phyloP scores from a whole-genome alignment of 2,888 invertebrate species.

The Pecten maximus region DNA sequence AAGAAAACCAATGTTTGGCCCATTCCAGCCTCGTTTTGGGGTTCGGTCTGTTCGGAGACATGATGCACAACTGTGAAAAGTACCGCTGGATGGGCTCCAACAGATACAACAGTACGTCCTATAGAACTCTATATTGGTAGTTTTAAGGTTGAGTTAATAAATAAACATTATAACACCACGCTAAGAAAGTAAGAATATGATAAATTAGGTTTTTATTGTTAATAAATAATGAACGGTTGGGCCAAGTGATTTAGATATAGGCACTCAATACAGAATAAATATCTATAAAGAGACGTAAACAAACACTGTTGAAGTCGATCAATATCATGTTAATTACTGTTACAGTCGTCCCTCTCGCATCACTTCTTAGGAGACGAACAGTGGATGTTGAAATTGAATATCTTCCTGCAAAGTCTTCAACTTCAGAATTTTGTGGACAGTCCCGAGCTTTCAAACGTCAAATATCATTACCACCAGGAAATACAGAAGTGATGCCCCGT shows the following conservation, averaged over 20 bases:
- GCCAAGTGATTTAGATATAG: background rate
- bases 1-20: slow-evolving; percentile 65
- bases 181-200: too few relatives aligned
- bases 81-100: slow-evolving; percentile 74
- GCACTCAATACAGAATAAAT: background rate
- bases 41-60: slow-evolving; percentile 75
- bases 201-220: too few relatives aligned
- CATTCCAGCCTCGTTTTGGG: slow-evolving; percentile 71
- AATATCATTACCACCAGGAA: slow-evolving; percentile 58
- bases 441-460: slow-evolving; percentile 56
- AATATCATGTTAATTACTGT: slow-evolving; percentile 27
- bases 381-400: slow-evolving; percentile 71
- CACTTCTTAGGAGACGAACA: slow-evolving; percentile 65
- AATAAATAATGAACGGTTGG: background rate
- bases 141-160: too few relatives aligned
- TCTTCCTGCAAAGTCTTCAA: slow-evolving; percentile 58
- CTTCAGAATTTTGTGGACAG: slow-evolving; percentile 59
- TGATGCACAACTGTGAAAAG: slow-evolving; percentile 75
- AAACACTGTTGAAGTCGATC: background rate
- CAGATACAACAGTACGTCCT: slow-evolving; percentile 69
- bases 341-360: slow-evolving; percentile 69
- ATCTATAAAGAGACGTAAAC: background rate
- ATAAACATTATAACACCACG: background rate
- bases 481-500: slow-evolving; percentile 43
- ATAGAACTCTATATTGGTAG: too few relatives aligned